A percentile compares a stretch with the other conserved stretches of the same genome.
Evolutionary conservation across 2,797 vertebrate species (phyloP).

Genomic region (Danionella dracula): DNA sequence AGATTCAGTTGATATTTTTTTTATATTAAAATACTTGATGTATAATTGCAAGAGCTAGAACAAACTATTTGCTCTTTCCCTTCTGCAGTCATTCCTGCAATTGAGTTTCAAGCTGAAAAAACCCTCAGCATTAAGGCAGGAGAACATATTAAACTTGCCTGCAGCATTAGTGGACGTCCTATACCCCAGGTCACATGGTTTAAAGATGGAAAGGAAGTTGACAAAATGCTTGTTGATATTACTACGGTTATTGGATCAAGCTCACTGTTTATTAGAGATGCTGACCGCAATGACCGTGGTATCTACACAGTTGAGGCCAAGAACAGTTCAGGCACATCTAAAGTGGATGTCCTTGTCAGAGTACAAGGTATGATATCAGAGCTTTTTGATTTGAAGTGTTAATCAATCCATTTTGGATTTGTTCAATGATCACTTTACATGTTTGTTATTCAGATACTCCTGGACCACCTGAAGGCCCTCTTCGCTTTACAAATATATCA

Average conservation of each 20-base stretch:
- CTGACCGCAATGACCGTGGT: conserved; percentile 86
- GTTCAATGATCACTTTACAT: neutral
- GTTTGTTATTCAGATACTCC: conserved; percentile 77
- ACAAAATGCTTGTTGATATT: conserved; percentile 87
- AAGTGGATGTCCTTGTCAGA: conserved; percentile 87
- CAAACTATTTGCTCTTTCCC: neutral
- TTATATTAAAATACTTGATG: neutral
- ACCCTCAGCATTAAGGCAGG: conserved; percentile 83
- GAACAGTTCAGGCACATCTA: conserved; percentile 85
- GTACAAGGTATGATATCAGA: conserved; percentile 80
- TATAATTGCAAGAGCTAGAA: neutral
- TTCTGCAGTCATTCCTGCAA: conserved; percentile 85
- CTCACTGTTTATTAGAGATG: conserved; percentile 86
- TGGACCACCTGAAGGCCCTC: conserved; percentile 88
- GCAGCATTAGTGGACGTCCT: conserved; percentile 85
- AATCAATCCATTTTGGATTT: neutral
- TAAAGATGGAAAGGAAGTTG: conserved; percentile 91
- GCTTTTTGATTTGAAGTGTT: too few relatives aligned
- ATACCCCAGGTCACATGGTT: conserved; percentile 91
- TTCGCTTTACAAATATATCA: conserved; percentile 91
- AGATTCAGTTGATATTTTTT: neutral
- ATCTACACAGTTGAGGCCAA: conserved; percentile 91
- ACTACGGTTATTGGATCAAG: conserved; percentile 84
- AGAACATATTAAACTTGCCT: conserved; percentile 84
- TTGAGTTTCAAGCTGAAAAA: conserved; percentile 88